Conservation (phyloP, 2,888 invertebrate genomes). For the Calameuta filiformis region DNA sequence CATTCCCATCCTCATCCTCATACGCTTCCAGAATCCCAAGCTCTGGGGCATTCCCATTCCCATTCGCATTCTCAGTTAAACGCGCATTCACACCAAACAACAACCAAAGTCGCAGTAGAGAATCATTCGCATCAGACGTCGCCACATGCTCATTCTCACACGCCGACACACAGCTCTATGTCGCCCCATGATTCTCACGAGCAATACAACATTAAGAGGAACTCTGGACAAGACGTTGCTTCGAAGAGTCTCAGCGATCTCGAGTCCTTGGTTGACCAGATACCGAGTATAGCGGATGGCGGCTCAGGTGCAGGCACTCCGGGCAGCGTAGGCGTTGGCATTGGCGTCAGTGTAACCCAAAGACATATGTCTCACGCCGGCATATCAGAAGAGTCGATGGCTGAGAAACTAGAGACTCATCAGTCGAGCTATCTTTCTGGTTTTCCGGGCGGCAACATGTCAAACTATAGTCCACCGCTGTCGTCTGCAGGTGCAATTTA, state of each 20-base stretch:
- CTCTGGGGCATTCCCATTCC: conserved; percentile 54
- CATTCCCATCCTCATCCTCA: conserved; percentile 33
- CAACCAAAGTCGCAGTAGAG: not conserved
- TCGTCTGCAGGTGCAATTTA: conserved; percentile 50
- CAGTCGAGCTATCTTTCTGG: conserved; percentile 46
- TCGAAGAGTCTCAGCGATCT: conserved; percentile 87
- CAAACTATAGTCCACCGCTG: conserved; percentile 60
- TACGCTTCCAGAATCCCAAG: conserved; percentile 56
- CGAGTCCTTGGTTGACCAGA: conserved; percentile 91
- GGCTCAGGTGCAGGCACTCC: conserved; percentile 52
- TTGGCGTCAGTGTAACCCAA: conserved; percentile 41
- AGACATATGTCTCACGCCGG: conserved; percentile 51
- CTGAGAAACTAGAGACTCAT: conserved; percentile 55
- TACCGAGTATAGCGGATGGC: conserved; percentile 86
- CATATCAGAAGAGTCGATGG: conserved; percentile 53
- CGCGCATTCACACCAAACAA: not conserved
- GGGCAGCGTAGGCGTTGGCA: not conserved
- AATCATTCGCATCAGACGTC: conserved; percentile 60
- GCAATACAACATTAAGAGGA: conserved; percentile 60
- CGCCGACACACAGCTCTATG: conserved; percentile 60
- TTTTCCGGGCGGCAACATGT: conserved; percentile 46
- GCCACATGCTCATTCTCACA: conserved; percentile 59
- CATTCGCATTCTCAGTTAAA: conserved; percentile 42
- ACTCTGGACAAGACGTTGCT: conserved; percentile 77
- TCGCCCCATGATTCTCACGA: conserved; percentile 60